Evolutionary conservation across 2,797 vertebrate species (phyloP), one percentile per base, ranked within the genome.

Genomic region (Australoheros facetus): DNA sequence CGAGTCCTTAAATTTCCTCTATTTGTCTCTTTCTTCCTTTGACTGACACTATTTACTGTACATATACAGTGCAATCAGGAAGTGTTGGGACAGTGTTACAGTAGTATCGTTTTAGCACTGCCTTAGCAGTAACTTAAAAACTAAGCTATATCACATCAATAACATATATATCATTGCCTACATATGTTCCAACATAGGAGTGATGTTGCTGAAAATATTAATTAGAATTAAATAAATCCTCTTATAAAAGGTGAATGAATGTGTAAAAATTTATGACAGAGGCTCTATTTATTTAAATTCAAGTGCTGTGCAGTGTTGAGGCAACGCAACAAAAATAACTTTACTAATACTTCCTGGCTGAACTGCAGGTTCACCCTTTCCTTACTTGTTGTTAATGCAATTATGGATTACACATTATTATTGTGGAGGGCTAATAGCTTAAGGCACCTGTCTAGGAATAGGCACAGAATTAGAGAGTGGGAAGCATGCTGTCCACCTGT

Each of bases 401-500:
- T 66, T 75, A 57, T 69, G 39, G 32, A 21, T 75, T 28, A 23
- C 39, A 21, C 42, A 23, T 55, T 77, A 37, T 80, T 74, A 82
- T 70, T 75, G 74, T 62, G 55, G 45, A 69, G 45, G 75, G 59
- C 45, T 80, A 64, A 69, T 42, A 48, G 70, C 76, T 88, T 86
- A 80, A 26, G 51, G 78, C 84, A 87, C 80, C 87, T 87, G 74
- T 81, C 81, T 56, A 77, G 71, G 81, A 91, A 86, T 77, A 91
- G 76, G 71, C 56, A 39, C 64, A 73, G 88, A 75, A 85, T 92
- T 88, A 90, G 75, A 77, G 71, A 26, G 42, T 66, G 84, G 80
- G 82, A 82, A 88, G 88, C 84, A 91, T 75, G 13, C 71, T 37
- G 26, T 60, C 88, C 88, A 87, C 85, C 76, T 86, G 81, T 75